Base-by-base conservation (phyloP, 2,113 vertebrate genomes). In the Hiodon tergisus region DNA sequence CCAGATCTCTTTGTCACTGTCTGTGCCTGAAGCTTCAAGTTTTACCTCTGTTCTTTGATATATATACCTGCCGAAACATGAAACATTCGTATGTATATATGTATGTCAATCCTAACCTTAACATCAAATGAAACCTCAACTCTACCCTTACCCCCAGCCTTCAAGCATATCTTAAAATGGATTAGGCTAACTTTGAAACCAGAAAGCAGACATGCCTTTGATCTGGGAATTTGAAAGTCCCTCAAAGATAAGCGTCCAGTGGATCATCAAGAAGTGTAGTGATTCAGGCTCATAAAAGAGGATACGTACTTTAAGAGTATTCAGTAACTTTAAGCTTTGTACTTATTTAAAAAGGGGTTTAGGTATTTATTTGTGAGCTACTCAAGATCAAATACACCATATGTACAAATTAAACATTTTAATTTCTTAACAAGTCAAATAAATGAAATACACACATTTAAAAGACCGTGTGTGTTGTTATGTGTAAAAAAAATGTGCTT, bases 331-430 rank as follows among this genome's bases (percentile, higher is more conserved):
- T 14, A 67, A 14, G 6, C n/a, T 59, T 61, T 6, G 16, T 67
- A 48, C 48, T 59, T 50, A 67, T 46, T 79, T 77, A 78, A 86
- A 63, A 85, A 87, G 73, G 13, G 74, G 81, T 52, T 81, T 76
- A 79, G 80, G 48, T 46, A 79, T 92, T 89, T 89, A 89, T 88
- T 88, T 74, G 83, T 75, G 66, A 79, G 71, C 83, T 78, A 83
- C 80, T 82, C 80, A 84, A 81, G 79, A 82, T 83, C 85, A 72
- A 84, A 81, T 78, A 79, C 52, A 79, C 74, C 78, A 78, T 77
- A 90, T 90, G 81, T 89, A 90, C 87, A 90, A 87, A 87, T 83
- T 14, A 74, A 59, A 68, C 13, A 58, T 67, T 48, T 48, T 67
- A 7, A 55, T 55, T 55, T 16, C 55, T 73, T 47, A 58, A 59